Base-by-base conservation (phyloP, 2,888 invertebrate genomes). In the Callyntrura guangdongensis region DNA sequence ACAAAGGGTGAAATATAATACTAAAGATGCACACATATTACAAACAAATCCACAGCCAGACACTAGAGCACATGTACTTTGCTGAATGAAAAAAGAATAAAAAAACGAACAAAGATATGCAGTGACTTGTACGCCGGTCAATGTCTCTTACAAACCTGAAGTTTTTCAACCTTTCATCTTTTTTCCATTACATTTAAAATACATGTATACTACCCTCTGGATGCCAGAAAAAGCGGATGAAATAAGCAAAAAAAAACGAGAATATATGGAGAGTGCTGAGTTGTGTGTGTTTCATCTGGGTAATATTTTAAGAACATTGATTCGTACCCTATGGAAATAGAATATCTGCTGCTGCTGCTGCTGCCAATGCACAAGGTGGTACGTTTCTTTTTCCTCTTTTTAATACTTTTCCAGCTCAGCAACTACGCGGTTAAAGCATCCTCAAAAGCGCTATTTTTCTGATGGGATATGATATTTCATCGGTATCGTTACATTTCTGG, bases 391-490 rank as follows among this genome's bases (percentile, higher is more conserved):
- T 59, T 59, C 22, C 61, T 20, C 27, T 64, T 36, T 45, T n/a
- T 61, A 6, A 36, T n/a, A 49, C 6, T 74, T 85, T 25, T 36
- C 36, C 36, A 36, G 36, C 36, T 22, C 27, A 22, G 22, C 25
- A 56, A 79, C 56, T 22, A 79, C 22, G 74, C 49, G 74, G 74
- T 74, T 79, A 56, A 72, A 49, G 45, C 74, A 47, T 47, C 47
- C 45, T 74, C 74, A 74, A 14, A 79, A 79, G 56, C 14, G n/a
- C n/a, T 64, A 82, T 64, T 82, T 77, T 86, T 86, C 84, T 79
- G 64, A 79, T 49, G 49, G 79, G 61, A 86, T 86, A 77, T 86
- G 77, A 64, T 79, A 86, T 77, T 86, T 86, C 86, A 86, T 79
- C 64, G 77, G 45, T 72, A 74, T 72, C 45, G 85, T 17, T 86